A percentile compares a stretch with the other conserved stretches of the same genome.
Evolutionary conservation across 1,140 invertebrate species (phyloP).

Genomic region (Bombus confusus): DNA sequence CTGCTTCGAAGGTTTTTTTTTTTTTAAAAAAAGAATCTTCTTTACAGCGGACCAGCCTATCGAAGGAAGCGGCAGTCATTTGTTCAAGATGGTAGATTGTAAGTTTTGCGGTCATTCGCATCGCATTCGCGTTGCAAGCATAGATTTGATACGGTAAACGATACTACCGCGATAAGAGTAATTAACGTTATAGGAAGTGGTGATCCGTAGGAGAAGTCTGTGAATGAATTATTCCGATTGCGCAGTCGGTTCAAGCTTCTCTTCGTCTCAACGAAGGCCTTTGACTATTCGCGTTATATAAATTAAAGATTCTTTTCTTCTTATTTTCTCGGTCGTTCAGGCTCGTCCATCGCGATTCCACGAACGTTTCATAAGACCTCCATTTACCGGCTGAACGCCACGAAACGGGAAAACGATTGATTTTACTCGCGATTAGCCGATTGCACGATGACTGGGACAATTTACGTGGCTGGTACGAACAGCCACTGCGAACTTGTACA

Average conservation of each 20-base stretch:
- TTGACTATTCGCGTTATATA: slow-evolving; percentile 12
- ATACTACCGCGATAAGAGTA: slow-evolving; percentile 58
- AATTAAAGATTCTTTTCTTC: neutral
- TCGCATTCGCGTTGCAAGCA: neutral
- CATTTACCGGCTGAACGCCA: neutral
- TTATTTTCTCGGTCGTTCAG: neutral
- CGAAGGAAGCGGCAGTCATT: neutral
- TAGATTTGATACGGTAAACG: slow-evolving; percentile 52
- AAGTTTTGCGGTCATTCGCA: neutral
- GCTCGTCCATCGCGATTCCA: neutral
- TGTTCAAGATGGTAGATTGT: neutral
- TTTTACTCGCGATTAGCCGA: neutral
- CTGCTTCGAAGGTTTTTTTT: too few relatives aligned
- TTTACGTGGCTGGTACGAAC: neutral
- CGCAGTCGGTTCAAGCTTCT: neutral
- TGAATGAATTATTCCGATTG: slow-evolving; percentile 56
- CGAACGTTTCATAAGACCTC: slow-evolving; percentile 20
- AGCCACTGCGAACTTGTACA: neutral
- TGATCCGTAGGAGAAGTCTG: slow-evolving; percentile 35
- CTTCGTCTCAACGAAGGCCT: neutral
- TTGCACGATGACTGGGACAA: neutral
- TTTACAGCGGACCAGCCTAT: neutral
- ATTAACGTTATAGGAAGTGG: slow-evolving; percentile 68
- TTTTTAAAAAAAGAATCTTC: too few relatives aligned
- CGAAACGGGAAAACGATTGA: slow-evolving; percentile 7